Base-by-base conservation (phyloP, 2,888 invertebrate species). In the Galerucella nymphaeae region DNA sequence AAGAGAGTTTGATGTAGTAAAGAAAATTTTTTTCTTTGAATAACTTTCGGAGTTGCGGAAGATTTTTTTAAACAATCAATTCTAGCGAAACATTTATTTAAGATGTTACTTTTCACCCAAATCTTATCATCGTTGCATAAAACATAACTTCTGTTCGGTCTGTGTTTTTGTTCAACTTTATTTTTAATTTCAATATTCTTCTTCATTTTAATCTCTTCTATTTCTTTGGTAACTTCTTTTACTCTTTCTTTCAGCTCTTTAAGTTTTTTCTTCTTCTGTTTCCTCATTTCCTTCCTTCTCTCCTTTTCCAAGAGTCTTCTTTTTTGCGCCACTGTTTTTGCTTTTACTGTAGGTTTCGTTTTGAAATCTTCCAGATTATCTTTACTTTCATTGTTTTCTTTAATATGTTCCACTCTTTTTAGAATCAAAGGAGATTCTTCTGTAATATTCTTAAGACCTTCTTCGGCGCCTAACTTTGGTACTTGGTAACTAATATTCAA, bases 321-420 rank as follows among this genome's bases (percentile, higher is more conserved):
- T 70, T 89, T 88, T 78, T 90, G 89, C 0, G 89, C 90, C 2
- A 90, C 85, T 0, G 90, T 90, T 74, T 89, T 87, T 2, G 89
- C 84, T 71, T 88, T 87, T 23, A 82, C 75, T 42, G 61, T 65
- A 5, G 16, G n/a, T 53, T 53, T 53, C 3, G 53, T 9, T 18
- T 10, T 53, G 9, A 10, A 38, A 38, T 38, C 53, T 53, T 53
- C 50, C 16, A n/a, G 1, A 50, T 50, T 16, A 8, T 50, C 53
- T 53, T 74, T 75, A 13, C 64, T 10, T 64, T 76, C 75, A 50
- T 72, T 71, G 14, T 20, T 61, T 20, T 75, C 72, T 55, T 76
- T 71, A 30, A 71, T 20, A 16, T 73, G 58, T n/a, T 69, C 50
- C 1, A 74, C 57, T 55, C 75, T 72, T 53, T 71, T 74, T 23